Evolutionary conservation across 1,140 invertebrate genomes (phyloP).

Genomic region (Drosophila pachea): DNA sequence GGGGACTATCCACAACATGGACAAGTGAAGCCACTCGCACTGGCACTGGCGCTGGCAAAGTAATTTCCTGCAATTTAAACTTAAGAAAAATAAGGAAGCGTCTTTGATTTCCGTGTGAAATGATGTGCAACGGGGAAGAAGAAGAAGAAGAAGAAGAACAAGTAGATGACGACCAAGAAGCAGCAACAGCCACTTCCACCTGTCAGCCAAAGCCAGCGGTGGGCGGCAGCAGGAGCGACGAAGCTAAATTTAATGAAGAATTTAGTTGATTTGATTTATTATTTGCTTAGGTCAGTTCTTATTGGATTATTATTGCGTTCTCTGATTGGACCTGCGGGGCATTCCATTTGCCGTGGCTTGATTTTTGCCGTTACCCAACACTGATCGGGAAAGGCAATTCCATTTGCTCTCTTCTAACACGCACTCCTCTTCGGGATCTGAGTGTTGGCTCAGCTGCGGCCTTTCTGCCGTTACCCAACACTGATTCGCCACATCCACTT

Average conservation of each 20-base stretch:
- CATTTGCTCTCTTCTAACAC: no score
- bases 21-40: constrained; percentile 27
- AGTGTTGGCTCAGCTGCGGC: no score
- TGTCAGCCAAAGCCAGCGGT: background rate
- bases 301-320: constrained; percentile 30
- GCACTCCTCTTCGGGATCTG: no score
- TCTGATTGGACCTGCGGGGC: constrained; percentile 8
- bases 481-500: no score
- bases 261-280: constrained; percentile 73
- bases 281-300: constrained; percentile 36
- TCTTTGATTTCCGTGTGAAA: constrained; percentile 77
- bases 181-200: background rate
- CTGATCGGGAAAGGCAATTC: background rate
- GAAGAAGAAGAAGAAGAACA: background rate
- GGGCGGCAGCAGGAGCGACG: background rate
- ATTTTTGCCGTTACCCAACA: background rate
- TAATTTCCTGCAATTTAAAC: constrained; percentile 78
- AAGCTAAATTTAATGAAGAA: constrained; percentile 48
- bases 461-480: no score
- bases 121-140: constrained; percentile 43
- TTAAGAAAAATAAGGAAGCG: constrained; percentile 77
- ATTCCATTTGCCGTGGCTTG: background rate
- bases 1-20: background rate
- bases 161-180: no score
- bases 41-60: constrained; percentile 56